phyloP scores from a whole-genome alignment of 1,140 invertebrate genomes.

The Drosophila lacteicornis region DNA sequence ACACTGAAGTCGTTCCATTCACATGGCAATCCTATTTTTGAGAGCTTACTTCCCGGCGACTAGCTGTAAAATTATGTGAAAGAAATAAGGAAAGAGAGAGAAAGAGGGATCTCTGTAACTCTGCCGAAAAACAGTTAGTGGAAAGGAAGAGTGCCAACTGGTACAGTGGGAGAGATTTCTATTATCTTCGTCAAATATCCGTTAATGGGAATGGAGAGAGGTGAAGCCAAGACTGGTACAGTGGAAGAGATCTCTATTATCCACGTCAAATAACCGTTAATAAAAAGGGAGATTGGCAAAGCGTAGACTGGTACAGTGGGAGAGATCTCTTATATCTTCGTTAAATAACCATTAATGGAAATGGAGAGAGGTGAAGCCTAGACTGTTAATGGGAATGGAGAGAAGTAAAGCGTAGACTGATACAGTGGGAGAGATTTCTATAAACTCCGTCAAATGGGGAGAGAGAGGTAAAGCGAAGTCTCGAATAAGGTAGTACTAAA shows the following conservation, averaged over 20 bases:
- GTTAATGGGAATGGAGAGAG: neutral
- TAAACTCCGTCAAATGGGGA: no score
- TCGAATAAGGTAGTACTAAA: no score
- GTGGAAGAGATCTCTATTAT: neutral
- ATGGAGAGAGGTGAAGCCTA: no score
- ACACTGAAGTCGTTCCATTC: conserved; percentile 12
- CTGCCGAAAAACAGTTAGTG: no score
- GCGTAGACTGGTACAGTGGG: no score
- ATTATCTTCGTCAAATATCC: neutral
- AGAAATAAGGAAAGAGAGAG: neutral
- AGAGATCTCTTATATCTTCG: no score
- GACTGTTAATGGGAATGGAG: no score
- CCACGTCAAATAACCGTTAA: neutral
- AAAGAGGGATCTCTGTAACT: neutral
- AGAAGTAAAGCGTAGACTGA: no score
- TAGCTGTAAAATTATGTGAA: conserved; percentile 3
- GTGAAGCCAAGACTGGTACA: neutral
- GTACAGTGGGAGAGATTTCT: neutral
- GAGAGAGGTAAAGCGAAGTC: no score
- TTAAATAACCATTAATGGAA: no score
- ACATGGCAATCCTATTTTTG: neutral
- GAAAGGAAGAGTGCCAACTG: no score
- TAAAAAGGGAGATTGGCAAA: neutral
- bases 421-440: no score
- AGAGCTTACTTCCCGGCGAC: neutral